A percentile compares a stretch with the other conserved stretches of the same genome.
These are phyloP conservation scores for Struthidea cinerea DNA, from an alignment of 2,113 vertebrate genomes.

Conservation along the genomic window DNA sequence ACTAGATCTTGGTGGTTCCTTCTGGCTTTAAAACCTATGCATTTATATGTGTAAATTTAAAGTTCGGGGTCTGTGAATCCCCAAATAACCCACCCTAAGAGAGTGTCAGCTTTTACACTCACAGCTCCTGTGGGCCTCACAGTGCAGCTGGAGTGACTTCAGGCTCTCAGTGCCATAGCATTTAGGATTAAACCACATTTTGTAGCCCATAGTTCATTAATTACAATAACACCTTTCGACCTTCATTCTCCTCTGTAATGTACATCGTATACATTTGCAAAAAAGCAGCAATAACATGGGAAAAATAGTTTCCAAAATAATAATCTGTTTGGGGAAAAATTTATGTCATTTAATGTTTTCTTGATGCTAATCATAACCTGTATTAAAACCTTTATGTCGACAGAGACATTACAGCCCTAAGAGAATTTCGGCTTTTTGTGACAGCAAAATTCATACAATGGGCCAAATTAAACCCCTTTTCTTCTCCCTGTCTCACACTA, in stretches of 20 bases:
- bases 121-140: background rate
- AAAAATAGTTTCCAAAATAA: background rate
- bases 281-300: background rate
- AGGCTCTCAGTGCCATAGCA: background rate
- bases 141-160: background rate
- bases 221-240: background rate
- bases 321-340: background rate
- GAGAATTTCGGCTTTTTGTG: background rate
- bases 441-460: background rate
- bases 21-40: conserved; percentile 50
- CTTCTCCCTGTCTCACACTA: background rate
- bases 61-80: background rate
- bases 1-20: background rate
- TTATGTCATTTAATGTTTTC: background rate
- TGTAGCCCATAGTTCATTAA: background rate
- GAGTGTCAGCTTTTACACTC: background rate
- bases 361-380: background rate
- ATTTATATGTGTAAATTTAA: conserved; percentile 51
- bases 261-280: background rate
- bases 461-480: background rate
- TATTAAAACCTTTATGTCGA: background rate
- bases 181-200: background rate
- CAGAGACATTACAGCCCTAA: background rate
- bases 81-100: background rate
- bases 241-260: background rate